Evolutionary conservation across 2,113 vertebrate genomes (phyloP), one percentile per base, ranked within the genome.

Genomic region (Gymnocephalus cernua): DNA sequence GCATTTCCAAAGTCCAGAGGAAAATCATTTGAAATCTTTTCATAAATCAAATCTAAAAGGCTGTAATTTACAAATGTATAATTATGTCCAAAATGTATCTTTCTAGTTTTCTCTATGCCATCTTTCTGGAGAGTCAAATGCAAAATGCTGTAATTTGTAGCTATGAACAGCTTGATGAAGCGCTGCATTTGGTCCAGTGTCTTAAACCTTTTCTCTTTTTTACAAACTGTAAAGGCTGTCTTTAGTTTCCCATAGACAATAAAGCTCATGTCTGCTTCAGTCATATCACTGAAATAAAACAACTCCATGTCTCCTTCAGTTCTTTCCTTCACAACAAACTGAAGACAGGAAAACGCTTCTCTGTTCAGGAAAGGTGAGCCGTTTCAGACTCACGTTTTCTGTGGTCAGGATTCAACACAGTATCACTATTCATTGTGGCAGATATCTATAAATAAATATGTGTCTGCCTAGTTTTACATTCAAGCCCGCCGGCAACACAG

Each of bases 381-480:
- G 53, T 66, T 44, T 48, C 47, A 72, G 56, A 67, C 23, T 57
- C 14, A 45, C 3, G 19, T 41, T 74, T 38, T 75, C 84, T 64
- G 61, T 29, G 10, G 16, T 75, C 48, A 50, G 25, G 27, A 66
- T 25, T 54, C 45, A 11, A 58, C 61, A 76, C 74, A 79, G 66
- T 59, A 44, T 50, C 74, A 53, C 64, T 57, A 35, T 77, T 86
- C 54, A 53, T 3, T 23, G 18, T 53, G 74, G 32, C 65, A 68
- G 64, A 86, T 78, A 51, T 68, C 23, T 72, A 80, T 27, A 44
- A 61, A 75, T 83, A 53, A 83, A 80, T 72, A 53, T 45, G 64
- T 50, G 56, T 82, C 71, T 80, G 57, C 59, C 68, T 65, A 44
- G 62, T 88, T 91, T 93, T 93, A 93, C 92, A 93, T 93, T 94